Evolutionary conservation across 2,888 invertebrate genomes (phyloP).

Genomic region (Pelosia muscerda): DNA sequence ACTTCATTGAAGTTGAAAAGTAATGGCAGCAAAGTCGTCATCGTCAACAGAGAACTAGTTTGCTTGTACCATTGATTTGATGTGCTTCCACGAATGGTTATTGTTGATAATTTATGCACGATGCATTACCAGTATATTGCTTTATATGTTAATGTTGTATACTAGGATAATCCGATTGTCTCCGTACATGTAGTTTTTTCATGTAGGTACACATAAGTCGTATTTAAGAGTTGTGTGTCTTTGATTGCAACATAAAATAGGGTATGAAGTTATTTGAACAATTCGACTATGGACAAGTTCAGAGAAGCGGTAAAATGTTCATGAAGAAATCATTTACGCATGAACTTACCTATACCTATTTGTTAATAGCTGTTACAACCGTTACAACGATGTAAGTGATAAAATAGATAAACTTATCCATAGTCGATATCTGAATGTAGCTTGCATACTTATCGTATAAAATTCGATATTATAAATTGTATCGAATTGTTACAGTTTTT

Average conservation of each 20-base stretch:
- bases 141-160: constrained; percentile 48
- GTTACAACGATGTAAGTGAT: not conserved
- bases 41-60: constrained; percentile 50
- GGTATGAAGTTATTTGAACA: not conserved
- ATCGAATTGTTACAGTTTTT: not conserved
- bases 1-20: constrained; percentile 40
- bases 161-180: constrained; percentile 33
- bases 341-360: no score
- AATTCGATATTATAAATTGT: not conserved
- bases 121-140: constrained; percentile 50
- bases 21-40: no score
- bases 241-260: not conserved
- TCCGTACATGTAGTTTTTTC: constrained; percentile 38
- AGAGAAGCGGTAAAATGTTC: not conserved
- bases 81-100: constrained; percentile 78
- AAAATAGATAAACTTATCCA: not conserved
- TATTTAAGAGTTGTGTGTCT: not conserved
- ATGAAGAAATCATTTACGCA: not conserved
- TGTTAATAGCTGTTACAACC: not conserved
- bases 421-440: not conserved
- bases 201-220: constrained; percentile 20
- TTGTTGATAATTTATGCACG: constrained; percentile 66
- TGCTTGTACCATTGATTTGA: constrained; percentile 63
- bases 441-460: constrained; percentile 9
- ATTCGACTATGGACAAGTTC: not conserved